Conservation (phyloP, 2,113 vertebrate genomes). For the Coreoperca whiteheadi region DNA sequence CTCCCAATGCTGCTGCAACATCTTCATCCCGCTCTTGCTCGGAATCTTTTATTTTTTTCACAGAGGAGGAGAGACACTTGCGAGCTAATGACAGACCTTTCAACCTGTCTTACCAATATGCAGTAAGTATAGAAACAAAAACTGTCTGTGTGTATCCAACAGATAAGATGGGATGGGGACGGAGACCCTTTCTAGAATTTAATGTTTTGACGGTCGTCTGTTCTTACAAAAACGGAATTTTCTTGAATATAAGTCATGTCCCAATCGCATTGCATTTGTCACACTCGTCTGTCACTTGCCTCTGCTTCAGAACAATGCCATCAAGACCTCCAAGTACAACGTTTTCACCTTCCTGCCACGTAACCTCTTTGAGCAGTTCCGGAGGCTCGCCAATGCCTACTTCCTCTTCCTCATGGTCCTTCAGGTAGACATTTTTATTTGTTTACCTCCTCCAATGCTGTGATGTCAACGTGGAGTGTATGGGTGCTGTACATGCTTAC, state of each 20-base stretch:
- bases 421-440: conserved; percentile 84
- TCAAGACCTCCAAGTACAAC: conserved; percentile 96
- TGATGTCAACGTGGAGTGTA: neutral
- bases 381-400: conserved; percentile 95
- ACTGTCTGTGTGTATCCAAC: neutral
- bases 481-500: neutral
- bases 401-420: conserved; percentile 92
- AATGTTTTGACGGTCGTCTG: neutral
- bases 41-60: neutral
- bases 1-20: neutral
- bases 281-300: conserved; percentile 18
- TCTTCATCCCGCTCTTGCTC: neutral
- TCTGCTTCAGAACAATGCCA: conserved; percentile 88
- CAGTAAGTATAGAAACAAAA: conserved; percentile 84
- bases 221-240: neutral
- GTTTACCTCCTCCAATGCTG: neutral
- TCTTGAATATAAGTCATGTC: neutral
- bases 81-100: conserved; percentile 90
- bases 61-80: conserved; percentile 89
- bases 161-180: conserved; percentile 2
- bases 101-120: conserved; percentile 89
- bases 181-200: neutral
- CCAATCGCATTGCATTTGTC: neutral
- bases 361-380: conserved; percentile 97
- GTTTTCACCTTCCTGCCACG: conserved; percentile 93